Evolutionary conservation across 2,888 invertebrate genomes (phyloP), one percentile per base, ranked within the genome.

Genomic region (Meta bourneti): DNA sequence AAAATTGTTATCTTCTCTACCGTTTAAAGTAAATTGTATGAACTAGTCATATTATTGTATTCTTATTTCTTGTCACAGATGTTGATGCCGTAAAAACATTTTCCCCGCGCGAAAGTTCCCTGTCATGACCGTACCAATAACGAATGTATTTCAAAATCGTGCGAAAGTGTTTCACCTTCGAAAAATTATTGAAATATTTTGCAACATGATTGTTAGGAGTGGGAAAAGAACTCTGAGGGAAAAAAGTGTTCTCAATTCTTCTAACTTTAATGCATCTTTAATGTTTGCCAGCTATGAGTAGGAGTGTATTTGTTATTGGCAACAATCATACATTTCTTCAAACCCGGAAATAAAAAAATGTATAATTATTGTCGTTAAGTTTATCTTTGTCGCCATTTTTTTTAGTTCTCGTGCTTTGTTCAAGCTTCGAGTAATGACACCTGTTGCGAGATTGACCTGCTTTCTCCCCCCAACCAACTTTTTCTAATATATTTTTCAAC

Each of bases 391-490:
- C 75, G 74, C 84, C 77, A 16, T 77, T 82, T 34, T 61, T 78
- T 90, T 72, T 80, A 77, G 71, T 86, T 90, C 86, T 77, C 90
- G 86, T 75, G 81, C 90, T 86, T 90, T 90, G 86, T 90, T 77
- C 75, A 48, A 86, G 74, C 34, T 69, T 86, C 34, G 69, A 52
- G 86, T 72, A 90, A 90, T 86, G 86, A 82, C 70, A 77, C 71
- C 80, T 77, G 82, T 82, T 82, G 49, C 9, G 70, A 70, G 19
- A 82, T 20, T 70, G 90, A 90, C 90, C 90, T 77, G 85, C 81
- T 81, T 90, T 85, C 48, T 54, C 1, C 48, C 48, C 1, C 48
- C 48, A 7, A 9, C 77, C 19, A 48, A 72, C 51, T 81, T 80
- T 54, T 83, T 78, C 78, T 89, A 52, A 84, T 48, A 83, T 78